A percentile compares a stretch with the other conserved stretches of the same genome.
Evolutionary conservation across 1,140 invertebrate genomes (phyloP).

Genomic region (Drepana arcuata): DNA sequence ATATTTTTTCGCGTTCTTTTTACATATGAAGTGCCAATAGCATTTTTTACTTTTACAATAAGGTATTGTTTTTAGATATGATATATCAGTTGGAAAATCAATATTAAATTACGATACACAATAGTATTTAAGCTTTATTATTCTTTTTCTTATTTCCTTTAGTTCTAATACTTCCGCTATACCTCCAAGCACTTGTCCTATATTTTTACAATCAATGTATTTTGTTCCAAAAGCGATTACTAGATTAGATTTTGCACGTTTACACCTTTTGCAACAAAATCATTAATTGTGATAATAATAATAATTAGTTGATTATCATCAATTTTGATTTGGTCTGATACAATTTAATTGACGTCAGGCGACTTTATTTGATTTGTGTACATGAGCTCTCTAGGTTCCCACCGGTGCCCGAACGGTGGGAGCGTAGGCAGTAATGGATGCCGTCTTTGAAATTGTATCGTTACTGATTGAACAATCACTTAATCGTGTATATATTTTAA

Average conservation of each 20-base stretch:
- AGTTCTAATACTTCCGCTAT: no score
- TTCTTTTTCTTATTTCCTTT: no score
- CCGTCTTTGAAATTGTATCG: conserved; percentile 5
- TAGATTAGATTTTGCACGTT: conserved; percentile 20
- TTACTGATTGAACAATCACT: conserved; percentile 1
- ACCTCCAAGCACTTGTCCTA: no score
- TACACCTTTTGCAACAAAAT: conserved; percentile 34
- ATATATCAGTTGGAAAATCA: no score
- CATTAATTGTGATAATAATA: conserved; percentile 19
- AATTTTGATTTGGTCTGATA: conserved; percentile 9
- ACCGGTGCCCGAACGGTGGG: conserved; percentile 30
- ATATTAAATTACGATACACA: no score
- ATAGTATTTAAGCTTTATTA: no score
- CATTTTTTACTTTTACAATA: no score
- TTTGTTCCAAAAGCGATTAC: conserved; percentile 36
- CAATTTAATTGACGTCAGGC: conserved; percentile 10
- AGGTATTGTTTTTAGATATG: no score
- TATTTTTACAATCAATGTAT: conserved; percentile 34
- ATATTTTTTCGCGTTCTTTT: no score
- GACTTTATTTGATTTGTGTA: no score
- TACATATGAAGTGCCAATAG: no score
- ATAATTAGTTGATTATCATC: conserved; percentile 8
- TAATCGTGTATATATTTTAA: neutral
- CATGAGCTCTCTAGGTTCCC: conserved; percentile 14
- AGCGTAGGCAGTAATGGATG: conserved; percentile 6